Evolutionary conservation across 2,797 vertebrate genomes (phyloP), one percentile per base, ranked within the genome.

Genomic region (Rhincodon typus): DNA sequence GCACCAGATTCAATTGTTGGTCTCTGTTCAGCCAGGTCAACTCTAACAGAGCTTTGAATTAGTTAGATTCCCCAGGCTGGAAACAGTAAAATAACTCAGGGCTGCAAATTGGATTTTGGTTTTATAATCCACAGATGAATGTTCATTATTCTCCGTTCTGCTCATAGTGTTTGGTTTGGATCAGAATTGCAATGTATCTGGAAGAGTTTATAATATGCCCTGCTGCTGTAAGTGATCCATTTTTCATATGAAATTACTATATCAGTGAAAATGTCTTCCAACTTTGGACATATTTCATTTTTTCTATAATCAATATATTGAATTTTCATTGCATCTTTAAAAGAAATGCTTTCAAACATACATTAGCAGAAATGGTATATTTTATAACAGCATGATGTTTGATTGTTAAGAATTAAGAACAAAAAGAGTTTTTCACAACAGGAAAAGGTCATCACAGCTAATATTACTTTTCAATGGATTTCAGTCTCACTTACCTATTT

Each of bases 41-140:
- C 38, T 21, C 19, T 84, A 84, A 19, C 79, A 42, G 79, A 46
- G 79, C 19, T 84, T 84, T 84, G 79, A 23, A 84, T 84, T 46
- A 84, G 38, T 6, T 62, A 12, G 7, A 13, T 13, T 21, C 53
- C 17, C 30, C 53, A 17, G 27, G 53, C 87, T 57, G 30, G 53
- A 62, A 90, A 90, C 53, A 17, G 30, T 90, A 90, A 90, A 57
- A 62, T 90, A 42, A 84, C 38, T 84, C 79, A 84, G 79, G 38
- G 79, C 38, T 84, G 13, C 53, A 34, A 90, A 57, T 90, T 90
- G 53, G 15, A 90, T 90, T 90, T n/a, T 62, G 53, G 87, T 57
- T 62, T 90, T 90, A 90, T 53, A 90, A 88, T 88, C 53, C 86
- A 88, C 42, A 57, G 46, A 88, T 46, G 50, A 88, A 90, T 90